Base-by-base conservation (phyloP, 1,140 invertebrate genomes). In the Drosophila kikkawai region DNA sequence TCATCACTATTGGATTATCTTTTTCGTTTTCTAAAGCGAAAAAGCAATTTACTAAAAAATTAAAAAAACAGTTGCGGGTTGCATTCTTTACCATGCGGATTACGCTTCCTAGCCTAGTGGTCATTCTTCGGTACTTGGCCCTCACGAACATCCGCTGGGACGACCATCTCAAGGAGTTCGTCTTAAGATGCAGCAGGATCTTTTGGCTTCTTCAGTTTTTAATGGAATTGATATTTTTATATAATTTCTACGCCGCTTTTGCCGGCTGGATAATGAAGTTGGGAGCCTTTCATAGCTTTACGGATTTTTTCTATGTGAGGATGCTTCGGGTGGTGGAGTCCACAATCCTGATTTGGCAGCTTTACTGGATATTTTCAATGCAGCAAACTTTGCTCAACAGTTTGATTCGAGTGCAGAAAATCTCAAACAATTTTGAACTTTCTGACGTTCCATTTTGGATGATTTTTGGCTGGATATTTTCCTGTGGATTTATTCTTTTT, bases 181-280 rank as follows among this genome's bases (percentile, higher is more conserved):
- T 6, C 4, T n/a, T 36, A 15, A 26, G 19, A 39, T n/a, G 19
- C 51, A 55, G 13, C 17, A 19, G 51, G 13, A 9, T 37, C 19
- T 55, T 22, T 55, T 3, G 19, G 19, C 13, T 55, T 3, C 5
- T 55, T 2, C 53, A 37, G 53, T n/a, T 37, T 11, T 22, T 13
- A 12, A 0, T 55, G 34, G 19, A 39, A 26, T 7, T 39, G 0
- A 11, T 55, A 6, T 22, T 39, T n/a, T 3, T 11, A 4, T 39
- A 19, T 4, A 39, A 7, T 19, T 1, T 39, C 13, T 55, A 37
- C 13, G 2, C 0, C 19, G 1, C 5, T n/a, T 11, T 1, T 22
- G 0, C 1, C 4, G 13, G 22, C 0, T 22, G 4, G 7, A 1
- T 22, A 8, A 7, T 0, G 1, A 8, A 39, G 4, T 11, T 11